These are phyloP conservation scores for Drosophila triauraria DNA, from an alignment of 1,140 invertebrate species.

Conservation along the genomic window DNA sequence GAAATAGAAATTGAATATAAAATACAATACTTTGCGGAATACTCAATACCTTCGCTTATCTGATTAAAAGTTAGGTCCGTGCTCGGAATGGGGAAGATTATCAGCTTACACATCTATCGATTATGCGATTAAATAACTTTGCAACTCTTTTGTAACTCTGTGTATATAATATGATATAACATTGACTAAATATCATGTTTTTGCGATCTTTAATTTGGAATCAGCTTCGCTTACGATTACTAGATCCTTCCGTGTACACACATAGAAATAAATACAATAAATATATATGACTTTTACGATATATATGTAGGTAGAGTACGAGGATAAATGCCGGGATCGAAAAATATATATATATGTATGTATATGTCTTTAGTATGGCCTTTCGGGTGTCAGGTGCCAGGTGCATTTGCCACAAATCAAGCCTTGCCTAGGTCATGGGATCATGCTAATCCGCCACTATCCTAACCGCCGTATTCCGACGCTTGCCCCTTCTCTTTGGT, in stretches of 20 bases:
- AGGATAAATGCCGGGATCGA: constrained; percentile 30
- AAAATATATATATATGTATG: constrained; percentile 25
- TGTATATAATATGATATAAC: constrained; percentile 1
- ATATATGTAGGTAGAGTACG: constrained; percentile 15
- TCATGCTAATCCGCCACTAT: constrained; percentile 4
- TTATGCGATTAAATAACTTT: constrained; percentile 28
- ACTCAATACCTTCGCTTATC: neutral
- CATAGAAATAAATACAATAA: constrained; percentile 10
- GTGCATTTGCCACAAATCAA: neutral
- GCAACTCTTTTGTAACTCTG: constrained; percentile 2
- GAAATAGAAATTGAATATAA: neutral
- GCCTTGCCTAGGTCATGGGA: neutral
- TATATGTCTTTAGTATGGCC: neutral
- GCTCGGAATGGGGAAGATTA: neutral
- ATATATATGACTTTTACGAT: constrained; percentile 1
- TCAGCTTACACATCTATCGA: neutral
- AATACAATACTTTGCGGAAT: neutral
- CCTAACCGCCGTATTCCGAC: constrained; percentile 13
- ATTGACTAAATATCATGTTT: constrained; percentile 10
- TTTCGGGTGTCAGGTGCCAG: too few species aligned
- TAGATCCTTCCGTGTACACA: neutral
- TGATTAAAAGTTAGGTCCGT: neutral
- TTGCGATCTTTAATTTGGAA: constrained; percentile 15
- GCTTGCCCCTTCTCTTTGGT: constrained; percentile 30
- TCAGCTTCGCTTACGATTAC: constrained; percentile 13